Percentiles rank a stretch among this genome's conserved stretches.
These are phyloP conservation scores for Heterochromis multidens DNA, from an alignment of 2,113 vertebrate genomes.

Conservation along the genomic window DNA sequence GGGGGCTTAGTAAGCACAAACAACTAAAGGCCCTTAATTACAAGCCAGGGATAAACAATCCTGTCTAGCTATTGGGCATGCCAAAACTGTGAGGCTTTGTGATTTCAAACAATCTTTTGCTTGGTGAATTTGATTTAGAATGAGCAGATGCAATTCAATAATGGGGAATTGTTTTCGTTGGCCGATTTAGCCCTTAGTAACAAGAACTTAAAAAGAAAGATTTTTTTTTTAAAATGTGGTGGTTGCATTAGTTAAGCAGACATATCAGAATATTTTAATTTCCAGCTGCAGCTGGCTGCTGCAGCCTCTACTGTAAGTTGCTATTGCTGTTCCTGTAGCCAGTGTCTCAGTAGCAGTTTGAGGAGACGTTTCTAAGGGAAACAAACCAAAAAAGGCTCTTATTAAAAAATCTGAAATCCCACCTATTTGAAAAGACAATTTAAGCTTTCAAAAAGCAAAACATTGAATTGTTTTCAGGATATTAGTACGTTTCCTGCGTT, in stretches of 20 bases:
- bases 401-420: background rate
- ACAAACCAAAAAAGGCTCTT: background rate
- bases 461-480: too few relatives aligned
- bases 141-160: background rate
- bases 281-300: background rate
- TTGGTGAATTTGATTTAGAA: background rate
- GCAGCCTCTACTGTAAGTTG: background rate
- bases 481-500: too few relatives aligned
- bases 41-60: background rate
- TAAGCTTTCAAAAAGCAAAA: too few relatives aligned
- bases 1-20: background rate
- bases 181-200: background rate
- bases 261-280: background rate
- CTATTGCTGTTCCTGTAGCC: background rate
- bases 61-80: background rate
- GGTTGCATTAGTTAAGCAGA: background rate
- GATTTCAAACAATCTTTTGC: background rate
- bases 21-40: background rate
- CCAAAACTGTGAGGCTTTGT: background rate
- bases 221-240: accelerated
- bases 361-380: background rate
- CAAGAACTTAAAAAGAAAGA: too few relatives aligned
- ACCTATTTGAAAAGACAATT: background rate
- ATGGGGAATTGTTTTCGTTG: background rate
- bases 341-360: background rate